phyloP scores from a whole-genome alignment of 2,888 invertebrate genomes.

The Andrena fulva region DNA sequence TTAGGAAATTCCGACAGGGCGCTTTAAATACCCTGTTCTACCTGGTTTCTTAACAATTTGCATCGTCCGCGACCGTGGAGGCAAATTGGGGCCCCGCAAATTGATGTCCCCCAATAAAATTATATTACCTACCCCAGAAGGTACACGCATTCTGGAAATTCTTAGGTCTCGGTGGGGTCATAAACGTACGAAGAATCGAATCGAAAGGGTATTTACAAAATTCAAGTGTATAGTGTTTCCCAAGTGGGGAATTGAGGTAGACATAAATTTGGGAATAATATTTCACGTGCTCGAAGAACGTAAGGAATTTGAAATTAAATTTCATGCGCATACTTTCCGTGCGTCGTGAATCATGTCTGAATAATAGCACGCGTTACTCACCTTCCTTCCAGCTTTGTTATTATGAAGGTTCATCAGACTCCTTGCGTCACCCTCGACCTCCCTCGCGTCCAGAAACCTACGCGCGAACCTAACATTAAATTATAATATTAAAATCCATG shows the following conservation, averaged over 20 bases:
- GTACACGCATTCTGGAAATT: neutral
- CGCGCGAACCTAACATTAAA: constrained; percentile 89
- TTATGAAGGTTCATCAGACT: constrained; percentile 98
- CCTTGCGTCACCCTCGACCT: constrained; percentile 94
- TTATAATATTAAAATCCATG: constrained; percentile 69
- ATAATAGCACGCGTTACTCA: constrained; percentile 83
- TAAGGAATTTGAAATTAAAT: neutral
- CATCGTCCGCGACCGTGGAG: neutral
- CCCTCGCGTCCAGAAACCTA: constrained; percentile 95
- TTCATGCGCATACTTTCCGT: neutral
- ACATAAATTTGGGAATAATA: neutral
- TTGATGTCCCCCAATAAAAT: neutral
- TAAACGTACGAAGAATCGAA: too few relatives aligned
- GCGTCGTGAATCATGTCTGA: constrained; percentile 3
- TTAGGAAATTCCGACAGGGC: neutral
- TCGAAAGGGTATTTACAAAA: too few relatives aligned
- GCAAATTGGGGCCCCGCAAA: neutral
- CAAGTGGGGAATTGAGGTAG: neutral
- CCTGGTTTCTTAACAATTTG: constrained; percentile 22
- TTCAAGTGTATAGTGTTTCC: too few relatives aligned
- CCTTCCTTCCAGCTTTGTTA: constrained; percentile 98
- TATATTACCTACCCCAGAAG: neutral
- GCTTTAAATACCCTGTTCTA: constrained; percentile 8
- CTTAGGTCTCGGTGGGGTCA: neutral
- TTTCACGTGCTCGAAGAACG: neutral